Base-by-base conservation (phyloP, 2,888 invertebrate genomes). In the Epirrhoe tristata region DNA sequence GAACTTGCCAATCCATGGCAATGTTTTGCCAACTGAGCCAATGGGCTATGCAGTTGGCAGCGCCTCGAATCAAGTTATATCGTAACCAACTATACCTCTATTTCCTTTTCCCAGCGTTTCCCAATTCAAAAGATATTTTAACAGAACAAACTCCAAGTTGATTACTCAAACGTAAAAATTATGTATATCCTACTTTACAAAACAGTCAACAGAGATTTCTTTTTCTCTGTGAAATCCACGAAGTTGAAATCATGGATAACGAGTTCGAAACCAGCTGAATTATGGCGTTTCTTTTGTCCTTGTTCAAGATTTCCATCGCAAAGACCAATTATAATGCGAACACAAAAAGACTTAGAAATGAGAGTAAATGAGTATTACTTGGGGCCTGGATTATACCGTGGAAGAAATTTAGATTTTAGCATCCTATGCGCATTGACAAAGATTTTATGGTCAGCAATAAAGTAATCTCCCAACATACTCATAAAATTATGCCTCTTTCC, bases 191-290 rank as follows among this genome's bases (percentile, higher is more conserved):
- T 66, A 50, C 52, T 66, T 58, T 60, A 64, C 54, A 61, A 54
- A 61, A 57, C 60, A 68, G 64, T 55, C 61, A 62, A 62, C 61
- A 61, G 39, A 61, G 31, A 59, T 60, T 67, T 61, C 53, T 58
- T 64, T 59, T 68, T 58, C 31, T 53, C 57, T 57, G 34, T 39
- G 48, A 69, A 66, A 56, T 66, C 56, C 59, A 70, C 71, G 73
- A 73, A 72, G 72, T 72, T 58, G 54, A 70, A 70, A 62, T 69
- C 72, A 70, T 61, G 55, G 75, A 80, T 79, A 81, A 81, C 81
- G 77, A 81, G 76, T 77, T 72, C 70, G 58, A 73, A 79, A 73
- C 79, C 69, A 71, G 67, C 66, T 74, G 77, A 76, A 80, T 81
- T 81, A 79, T 77, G 70, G 67, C 69, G 66, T 58, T 71, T 72